These are phyloP conservation scores for Ochlodes sylvanus DNA, from an alignment of 2,888 invertebrate genomes.

Conservation along the genomic window DNA sequence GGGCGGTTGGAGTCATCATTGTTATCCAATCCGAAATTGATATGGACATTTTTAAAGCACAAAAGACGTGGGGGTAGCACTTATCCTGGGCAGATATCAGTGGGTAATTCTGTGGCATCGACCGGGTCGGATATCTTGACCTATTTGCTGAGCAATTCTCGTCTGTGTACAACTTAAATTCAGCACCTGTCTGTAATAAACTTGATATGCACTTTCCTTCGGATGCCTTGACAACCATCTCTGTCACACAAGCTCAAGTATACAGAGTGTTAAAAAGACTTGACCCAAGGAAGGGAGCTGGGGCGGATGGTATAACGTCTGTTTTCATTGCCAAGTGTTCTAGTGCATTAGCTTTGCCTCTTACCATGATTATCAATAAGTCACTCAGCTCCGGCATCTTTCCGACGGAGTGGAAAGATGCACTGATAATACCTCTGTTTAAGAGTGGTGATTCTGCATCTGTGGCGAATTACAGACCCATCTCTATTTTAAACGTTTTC, in stretches of 20 bases:
- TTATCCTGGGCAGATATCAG: too few relatives aligned
- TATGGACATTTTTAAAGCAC: too few relatives aligned
- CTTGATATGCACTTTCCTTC: too few relatives aligned
- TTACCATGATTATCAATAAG: conserved; percentile 7
- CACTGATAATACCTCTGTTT: neutral
- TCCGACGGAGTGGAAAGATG: conserved; percentile 15
- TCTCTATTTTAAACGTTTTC: conserved; percentile 9
- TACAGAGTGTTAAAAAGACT: neutral
- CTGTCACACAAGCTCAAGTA: neutral
- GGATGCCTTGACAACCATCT: neutral
- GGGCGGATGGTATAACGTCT: conserved; percentile 25
- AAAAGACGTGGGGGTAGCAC: too few relatives aligned
- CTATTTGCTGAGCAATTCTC: too few relatives aligned
- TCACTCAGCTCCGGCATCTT: conserved; percentile 12
- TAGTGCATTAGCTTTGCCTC: neutral
- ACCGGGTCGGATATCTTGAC: too few relatives aligned
- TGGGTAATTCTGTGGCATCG: too few relatives aligned
- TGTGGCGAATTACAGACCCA: conserved; percentile 15
- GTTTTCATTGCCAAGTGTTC: conserved; percentile 23
- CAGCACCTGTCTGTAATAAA: too few relatives aligned
- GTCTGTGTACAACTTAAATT: too few relatives aligned
- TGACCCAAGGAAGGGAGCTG: conserved; percentile 31
- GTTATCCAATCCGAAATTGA: too few relatives aligned
- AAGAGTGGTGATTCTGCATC: neutral
- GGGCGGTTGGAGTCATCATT: too few relatives aligned